These are phyloP conservation scores for Drosophila suboccidentalis DNA, from an alignment of 2,888 invertebrate species.

Conservation along the genomic window DNA sequence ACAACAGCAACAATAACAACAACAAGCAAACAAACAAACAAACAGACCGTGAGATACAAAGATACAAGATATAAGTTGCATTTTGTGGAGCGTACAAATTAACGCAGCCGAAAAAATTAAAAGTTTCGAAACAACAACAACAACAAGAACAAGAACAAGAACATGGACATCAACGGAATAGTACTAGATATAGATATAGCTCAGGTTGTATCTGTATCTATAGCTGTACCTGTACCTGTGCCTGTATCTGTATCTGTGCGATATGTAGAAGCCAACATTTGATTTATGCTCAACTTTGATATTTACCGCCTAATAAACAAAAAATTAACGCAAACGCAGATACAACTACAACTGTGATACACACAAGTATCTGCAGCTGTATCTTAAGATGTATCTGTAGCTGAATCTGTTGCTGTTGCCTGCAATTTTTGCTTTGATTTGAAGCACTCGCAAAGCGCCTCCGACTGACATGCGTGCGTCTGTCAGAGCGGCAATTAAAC, in stretches of 20 bases:
- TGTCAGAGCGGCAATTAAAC: conserved; percentile 77
- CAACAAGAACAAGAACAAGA: conserved; percentile 19
- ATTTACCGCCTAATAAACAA: conserved; percentile 82
- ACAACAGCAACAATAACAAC: conserved; percentile 26
- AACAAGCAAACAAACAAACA: conserved; percentile 60
- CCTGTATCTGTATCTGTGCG: conserved; percentile 19
- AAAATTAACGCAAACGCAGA: conserved; percentile 77
- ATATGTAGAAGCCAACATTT: conserved; percentile 62
- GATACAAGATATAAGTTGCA: conserved; percentile 70
- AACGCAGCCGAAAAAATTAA: conserved; percentile 65
- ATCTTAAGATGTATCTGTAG: conserved; percentile 14
- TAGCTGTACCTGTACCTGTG: conserved; percentile 29
- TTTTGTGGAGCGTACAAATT: conserved; percentile 76
- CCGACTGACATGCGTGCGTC: conserved; percentile 73
- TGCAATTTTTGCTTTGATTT: conserved; percentile 72
- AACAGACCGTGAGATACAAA: conserved; percentile 75
- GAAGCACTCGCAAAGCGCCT: conserved; percentile 42
- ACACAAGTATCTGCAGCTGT: conserved; percentile 41
- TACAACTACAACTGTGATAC: conserved; percentile 36
- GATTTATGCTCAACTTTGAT: conserved; percentile 80
- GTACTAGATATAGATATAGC: conserved; percentile 12
- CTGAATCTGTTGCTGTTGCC: conserved; percentile 37
- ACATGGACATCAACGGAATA: conserved; percentile 26
- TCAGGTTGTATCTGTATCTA: conserved; percentile 20
- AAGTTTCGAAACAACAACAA: conserved; percentile 55